Conservation (phyloP, 1,140 invertebrate genomes). For the Oedothorax gibbosus region DNA sequence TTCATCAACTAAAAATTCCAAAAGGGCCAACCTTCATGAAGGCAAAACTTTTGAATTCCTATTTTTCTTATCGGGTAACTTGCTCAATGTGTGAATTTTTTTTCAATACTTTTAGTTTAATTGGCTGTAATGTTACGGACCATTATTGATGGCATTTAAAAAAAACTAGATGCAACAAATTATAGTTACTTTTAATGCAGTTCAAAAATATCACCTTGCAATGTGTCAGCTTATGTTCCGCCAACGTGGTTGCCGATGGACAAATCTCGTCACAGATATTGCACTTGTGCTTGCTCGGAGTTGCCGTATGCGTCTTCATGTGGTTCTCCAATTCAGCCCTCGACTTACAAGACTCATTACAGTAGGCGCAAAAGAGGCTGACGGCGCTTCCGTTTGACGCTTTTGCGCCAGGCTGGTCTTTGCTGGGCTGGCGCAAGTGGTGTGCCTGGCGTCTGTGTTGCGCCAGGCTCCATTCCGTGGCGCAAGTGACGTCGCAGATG, state of each 20-base stretch:
- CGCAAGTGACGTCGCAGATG: conserved; percentile 46
- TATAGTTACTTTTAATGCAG: not conserved
- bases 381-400: conserved; percentile 72
- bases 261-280: conserved; percentile 96
- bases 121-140: no score
- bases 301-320: conserved; percentile 82
- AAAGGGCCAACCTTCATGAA: no score
- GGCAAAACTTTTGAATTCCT: no score
- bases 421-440: conserved; percentile 60
- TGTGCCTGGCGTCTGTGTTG: conserved; percentile 65
- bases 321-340: conserved; percentile 88
- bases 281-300: conserved; percentile 85
- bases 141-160: no score
- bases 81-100: no score
- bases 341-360: conserved; percentile 88
- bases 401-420: conserved; percentile 66
- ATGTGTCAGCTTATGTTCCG: conserved; percentile 93
- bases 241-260: conserved; percentile 82
- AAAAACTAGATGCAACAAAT: no score
- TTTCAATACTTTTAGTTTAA: no score
- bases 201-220: conserved; percentile 78
- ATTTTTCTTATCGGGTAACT: no score
- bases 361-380: conserved; percentile 92
- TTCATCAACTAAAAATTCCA: no score
- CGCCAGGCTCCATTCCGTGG: conserved; percentile 39